Percentiles rank a stretch among this genome's conserved stretches.
Evolutionary conservation across 2,797 vertebrate genomes (phyloP).

Genomic region (Melanotaenia parkinsoni): DNA sequence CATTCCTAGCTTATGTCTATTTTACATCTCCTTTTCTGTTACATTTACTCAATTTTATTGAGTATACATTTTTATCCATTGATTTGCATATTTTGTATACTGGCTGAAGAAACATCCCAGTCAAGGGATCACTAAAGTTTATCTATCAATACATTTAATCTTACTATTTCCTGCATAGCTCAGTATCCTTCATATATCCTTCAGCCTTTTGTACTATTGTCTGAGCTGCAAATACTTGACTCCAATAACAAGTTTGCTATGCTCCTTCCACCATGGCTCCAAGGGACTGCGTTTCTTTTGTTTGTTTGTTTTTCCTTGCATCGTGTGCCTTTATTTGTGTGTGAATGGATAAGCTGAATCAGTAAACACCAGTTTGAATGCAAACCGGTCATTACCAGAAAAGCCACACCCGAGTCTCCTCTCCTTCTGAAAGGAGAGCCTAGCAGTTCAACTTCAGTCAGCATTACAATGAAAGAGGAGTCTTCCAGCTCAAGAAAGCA

Average conservation of each 20-base stretch:
- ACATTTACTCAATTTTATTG: too few relatives aligned
- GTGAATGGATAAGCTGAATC: constrained; percentile 55
- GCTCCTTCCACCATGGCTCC: constrained; percentile 8
- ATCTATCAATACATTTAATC: too few relatives aligned
- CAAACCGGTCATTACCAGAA: constrained; percentile 69
- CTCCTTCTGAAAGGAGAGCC: constrained; percentile 24
- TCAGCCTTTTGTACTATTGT: background rate
- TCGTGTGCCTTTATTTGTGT: constrained; percentile 41
- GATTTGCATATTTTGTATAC: too few relatives aligned
- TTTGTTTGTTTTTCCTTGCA: constrained; percentile 34
- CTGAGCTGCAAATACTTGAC: background rate
- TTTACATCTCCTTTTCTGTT: too few relatives aligned
- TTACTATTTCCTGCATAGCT: too few relatives aligned
- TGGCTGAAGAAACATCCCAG: too few relatives aligned
- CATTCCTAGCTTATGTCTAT: too few relatives aligned
- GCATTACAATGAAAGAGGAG: background rate
- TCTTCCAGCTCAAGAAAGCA: background rate
- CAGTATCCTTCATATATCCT: background rate
- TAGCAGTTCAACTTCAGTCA: constrained; percentile 9
- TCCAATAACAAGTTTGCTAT: background rate
- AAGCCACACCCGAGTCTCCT: constrained; percentile 66
- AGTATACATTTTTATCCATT: too few relatives aligned
- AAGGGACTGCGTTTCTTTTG: background rate
- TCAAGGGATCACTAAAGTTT: too few relatives aligned
- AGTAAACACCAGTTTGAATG: constrained; percentile 72